phyloP scores from a whole-genome alignment of 2,888 invertebrate genomes.

The Glomeris marginata region DNA sequence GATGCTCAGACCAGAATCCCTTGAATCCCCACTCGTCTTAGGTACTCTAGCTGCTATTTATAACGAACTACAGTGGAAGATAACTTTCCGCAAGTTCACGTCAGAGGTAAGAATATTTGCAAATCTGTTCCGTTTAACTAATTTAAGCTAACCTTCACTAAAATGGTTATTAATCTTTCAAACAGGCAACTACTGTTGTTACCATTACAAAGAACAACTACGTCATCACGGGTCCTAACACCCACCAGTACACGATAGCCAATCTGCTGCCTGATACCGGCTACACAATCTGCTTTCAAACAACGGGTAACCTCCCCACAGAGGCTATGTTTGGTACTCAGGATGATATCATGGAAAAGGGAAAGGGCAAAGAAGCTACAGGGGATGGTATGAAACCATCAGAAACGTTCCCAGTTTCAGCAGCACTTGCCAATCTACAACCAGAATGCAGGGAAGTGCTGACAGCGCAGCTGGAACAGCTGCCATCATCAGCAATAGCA shows the following conservation, averaged over 20 bases:
- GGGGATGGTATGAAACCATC: no score
- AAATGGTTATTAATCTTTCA: no score
- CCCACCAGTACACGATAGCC: constrained; percentile 12
- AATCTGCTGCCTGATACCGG: constrained; percentile 10
- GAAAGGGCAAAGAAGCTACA: no score
- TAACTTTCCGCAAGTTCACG: constrained; percentile 9
- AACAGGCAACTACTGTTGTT: constrained; percentile 3
- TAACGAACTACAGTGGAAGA: constrained; percentile 11
- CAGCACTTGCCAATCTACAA: no score
- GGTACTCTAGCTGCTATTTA: constrained; percentile 9
- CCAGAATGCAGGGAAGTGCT: constrained; percentile 14
- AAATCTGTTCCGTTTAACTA: no score
- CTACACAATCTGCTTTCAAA: constrained; percentile 14
- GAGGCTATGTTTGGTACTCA: no score
- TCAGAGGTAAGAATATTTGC: not conserved
- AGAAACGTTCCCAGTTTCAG: no score
- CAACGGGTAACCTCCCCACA: constrained; percentile 5
- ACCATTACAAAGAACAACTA: constrained; percentile 13
- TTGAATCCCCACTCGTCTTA: constrained; percentile 10
- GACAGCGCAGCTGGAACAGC: constrained; percentile 13
- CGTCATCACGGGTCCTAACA: constrained; percentile 8
- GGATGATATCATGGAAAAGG: no score
- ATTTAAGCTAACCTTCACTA: no score
- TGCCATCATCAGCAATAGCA: constrained; percentile 18
- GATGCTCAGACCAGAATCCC: not conserved